Conservation (phyloP, 2,888 invertebrate species). For the Cheilosia grossa region DNA sequence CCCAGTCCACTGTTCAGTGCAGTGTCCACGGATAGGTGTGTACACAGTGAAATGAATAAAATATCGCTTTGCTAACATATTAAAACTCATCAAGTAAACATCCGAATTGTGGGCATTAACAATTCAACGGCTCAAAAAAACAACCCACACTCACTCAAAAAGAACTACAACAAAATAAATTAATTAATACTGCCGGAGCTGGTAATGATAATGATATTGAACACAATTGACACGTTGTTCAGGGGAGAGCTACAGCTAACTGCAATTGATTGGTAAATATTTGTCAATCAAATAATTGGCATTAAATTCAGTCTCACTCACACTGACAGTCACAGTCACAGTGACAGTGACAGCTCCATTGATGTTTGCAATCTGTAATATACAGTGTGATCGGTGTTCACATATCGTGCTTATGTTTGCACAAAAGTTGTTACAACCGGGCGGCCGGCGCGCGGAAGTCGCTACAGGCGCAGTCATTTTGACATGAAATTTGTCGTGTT, state of each 20-base stretch:
- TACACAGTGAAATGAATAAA: conserved; percentile 43
- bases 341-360: conserved; percentile 13
- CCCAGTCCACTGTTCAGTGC: background rate
- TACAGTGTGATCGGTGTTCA: no score
- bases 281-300: conserved; percentile 44
- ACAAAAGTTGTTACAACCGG: background rate
- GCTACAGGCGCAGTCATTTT: background rate
- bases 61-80: conserved; percentile 64
- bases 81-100: conserved; percentile 17
- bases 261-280: conserved; percentile 65
- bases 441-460: background rate
- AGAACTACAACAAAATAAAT: conserved; percentile 1
- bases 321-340: background rate
- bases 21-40: conserved; percentile 17
- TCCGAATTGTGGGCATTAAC: background rate
- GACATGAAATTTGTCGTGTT: conserved; percentile 41
- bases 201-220: background rate
- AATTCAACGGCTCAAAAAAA: background rate
- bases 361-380: no score
- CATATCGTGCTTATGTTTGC: background rate
- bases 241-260: conserved; percentile 8
- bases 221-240: conserved; percentile 49
- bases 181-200: conserved; percentile 7
- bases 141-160: background rate
- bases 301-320: background rate